These are phyloP conservation scores for Psilopsiagon aurifrons DNA, from an alignment of 2,113 vertebrate genomes.

Conservation along the genomic window DNA sequence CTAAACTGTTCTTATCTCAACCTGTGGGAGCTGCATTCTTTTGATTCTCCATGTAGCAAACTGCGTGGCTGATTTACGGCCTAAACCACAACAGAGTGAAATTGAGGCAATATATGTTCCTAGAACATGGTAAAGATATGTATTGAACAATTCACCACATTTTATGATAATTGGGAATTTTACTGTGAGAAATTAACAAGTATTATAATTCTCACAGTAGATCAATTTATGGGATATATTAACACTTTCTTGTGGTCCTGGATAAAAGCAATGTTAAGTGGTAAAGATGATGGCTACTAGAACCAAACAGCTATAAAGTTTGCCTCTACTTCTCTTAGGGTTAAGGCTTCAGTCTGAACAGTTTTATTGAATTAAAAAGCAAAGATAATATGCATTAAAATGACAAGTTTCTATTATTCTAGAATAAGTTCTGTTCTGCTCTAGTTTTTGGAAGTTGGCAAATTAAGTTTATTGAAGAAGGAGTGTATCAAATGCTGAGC, in stretches of 20 bases:
- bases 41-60: no score
- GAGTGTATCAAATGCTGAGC: not conserved
- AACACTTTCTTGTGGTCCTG: not conserved
- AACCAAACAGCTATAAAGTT: not conserved
- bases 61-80: no score
- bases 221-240: not conserved
- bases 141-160: not conserved
- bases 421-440: not conserved
- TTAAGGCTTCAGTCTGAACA: not conserved
- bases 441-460: not conserved
- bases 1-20: no score
- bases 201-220: not conserved
- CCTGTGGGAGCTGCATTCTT: no score
- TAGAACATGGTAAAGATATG: not conserved
- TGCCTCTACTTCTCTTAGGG: not conserved
- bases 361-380: not conserved
- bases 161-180: not conserved
- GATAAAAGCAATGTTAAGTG: not conserved
- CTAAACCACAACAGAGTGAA: not conserved
- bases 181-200: not conserved
- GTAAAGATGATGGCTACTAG: no score
- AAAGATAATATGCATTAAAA: not conserved
- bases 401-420: not conserved
- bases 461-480: not conserved
- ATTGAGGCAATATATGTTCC: not conserved